These are phyloP conservation scores for Holacanthus passer DNA, from an alignment of 2,113 vertebrate genomes.

Conservation along the genomic window DNA sequence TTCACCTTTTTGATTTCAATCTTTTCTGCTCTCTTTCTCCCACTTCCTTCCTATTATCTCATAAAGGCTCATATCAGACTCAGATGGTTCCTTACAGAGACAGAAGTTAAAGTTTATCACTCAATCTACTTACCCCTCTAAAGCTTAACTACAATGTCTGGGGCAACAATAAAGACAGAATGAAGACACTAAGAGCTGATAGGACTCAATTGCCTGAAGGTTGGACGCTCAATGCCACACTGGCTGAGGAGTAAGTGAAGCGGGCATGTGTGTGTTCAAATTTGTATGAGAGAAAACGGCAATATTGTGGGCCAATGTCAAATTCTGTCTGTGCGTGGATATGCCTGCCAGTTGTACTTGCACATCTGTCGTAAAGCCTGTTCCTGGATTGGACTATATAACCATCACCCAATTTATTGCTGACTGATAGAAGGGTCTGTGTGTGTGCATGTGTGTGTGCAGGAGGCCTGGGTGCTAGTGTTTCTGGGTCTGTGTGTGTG, in stretches of 20 bases:
- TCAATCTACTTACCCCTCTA: constrained; percentile 57
- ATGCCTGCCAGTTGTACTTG: constrained; percentile 9
- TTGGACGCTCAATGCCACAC: constrained; percentile 43
- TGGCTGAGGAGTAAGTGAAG: constrained; percentile 27
- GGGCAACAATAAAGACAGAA: constrained; percentile 63
- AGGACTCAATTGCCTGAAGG: constrained; percentile 46
- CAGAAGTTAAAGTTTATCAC: constrained; percentile 70
- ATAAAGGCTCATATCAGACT: constrained; percentile 48
- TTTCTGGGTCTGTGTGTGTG: constrained; percentile 1
- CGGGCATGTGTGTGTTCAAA: constrained; percentile 5
- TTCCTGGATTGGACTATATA: constrained; percentile 15
- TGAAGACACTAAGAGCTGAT: constrained; percentile 43
- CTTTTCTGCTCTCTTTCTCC: not conserved
- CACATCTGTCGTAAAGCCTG: constrained; percentile 25
- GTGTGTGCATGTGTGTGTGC: constrained; percentile 25
- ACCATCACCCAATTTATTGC: constrained; percentile 46
- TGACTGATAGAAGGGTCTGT: constrained; percentile 5
- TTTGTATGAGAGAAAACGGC: constrained; percentile 6
- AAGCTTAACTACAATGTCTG: constrained; percentile 59
- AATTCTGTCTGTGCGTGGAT: not conserved
- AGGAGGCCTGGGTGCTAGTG: not conserved
- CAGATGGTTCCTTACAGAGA: constrained; percentile 47
- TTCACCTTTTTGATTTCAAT: constrained; percentile 35
- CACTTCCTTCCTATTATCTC: constrained; percentile 18
- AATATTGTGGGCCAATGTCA: constrained; percentile 9